A percentile compares a stretch with the other conserved stretches of the same genome.
phyloP scores from a whole-genome alignment of 2,113 vertebrate species.

The Anoura caudifer region DNA sequence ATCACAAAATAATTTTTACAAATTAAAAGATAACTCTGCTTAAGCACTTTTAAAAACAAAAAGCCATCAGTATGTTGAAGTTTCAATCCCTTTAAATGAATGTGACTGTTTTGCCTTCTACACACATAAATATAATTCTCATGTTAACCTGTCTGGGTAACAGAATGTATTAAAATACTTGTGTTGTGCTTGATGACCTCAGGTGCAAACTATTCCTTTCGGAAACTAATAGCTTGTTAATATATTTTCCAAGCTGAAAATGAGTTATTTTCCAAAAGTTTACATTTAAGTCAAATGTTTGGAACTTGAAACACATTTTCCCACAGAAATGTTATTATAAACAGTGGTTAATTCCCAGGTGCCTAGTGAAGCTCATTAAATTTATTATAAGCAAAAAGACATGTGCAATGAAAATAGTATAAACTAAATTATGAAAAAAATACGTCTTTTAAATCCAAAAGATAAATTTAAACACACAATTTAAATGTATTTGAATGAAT shows the following conservation, averaged over 20 bases:
- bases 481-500: neutral
- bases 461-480: neutral
- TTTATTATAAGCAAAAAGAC: neutral
- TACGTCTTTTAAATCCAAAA: neutral
- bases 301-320: slow-evolving; percentile 35
- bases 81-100: slow-evolving; percentile 1
- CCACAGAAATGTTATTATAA: slow-evolving; percentile 28
- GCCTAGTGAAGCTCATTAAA: neutral
- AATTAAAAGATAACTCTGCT: neutral
- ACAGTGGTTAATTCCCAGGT: neutral
- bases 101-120: neutral
- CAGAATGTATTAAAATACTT: neutral
- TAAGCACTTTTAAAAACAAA: neutral
- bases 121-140: neutral
- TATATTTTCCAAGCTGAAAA: neutral
- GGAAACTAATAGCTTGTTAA: neutral
- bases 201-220: neutral
- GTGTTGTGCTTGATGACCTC: neutral
- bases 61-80: neutral
- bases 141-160: neutral
- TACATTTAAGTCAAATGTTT: neutral
- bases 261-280: neutral
- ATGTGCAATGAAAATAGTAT: neutral
- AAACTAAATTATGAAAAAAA: neutral
- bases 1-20: neutral